These are phyloP conservation scores for Sarcophaga carnaria DNA, from an alignment of 2,888 invertebrate species.

Conservation along the genomic window DNA sequence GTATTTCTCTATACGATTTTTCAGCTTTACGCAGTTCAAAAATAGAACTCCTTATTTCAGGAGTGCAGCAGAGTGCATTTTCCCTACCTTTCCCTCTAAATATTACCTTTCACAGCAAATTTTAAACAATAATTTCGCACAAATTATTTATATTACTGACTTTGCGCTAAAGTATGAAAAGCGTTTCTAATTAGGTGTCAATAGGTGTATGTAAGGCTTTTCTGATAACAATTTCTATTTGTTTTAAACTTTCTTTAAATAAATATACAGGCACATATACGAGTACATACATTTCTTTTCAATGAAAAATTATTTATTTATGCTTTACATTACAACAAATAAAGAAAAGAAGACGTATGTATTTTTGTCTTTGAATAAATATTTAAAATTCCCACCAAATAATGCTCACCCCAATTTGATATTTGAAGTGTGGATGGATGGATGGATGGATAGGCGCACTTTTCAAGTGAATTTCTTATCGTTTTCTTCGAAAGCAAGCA, in stretches of 20 bases:
- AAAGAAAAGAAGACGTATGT: neutral
- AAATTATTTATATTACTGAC: too few species aligned
- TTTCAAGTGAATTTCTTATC: slow-evolving; percentile 29
- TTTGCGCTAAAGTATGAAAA: too few species aligned
- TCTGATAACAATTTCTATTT: slow-evolving; percentile 24
- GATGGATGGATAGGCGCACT: slow-evolving; percentile 6
- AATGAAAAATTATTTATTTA: slow-evolving; percentile 5
- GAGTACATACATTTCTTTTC: neutral
- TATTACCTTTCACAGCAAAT: too few species aligned
- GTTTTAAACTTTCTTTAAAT: neutral
- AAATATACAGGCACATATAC: neutral
- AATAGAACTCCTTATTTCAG: too few species aligned
- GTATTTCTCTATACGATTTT: too few species aligned
- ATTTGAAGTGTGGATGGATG: neutral
- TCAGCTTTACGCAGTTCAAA: too few species aligned
- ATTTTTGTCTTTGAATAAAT: slow-evolving; percentile 5
- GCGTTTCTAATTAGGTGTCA: too few species aligned
- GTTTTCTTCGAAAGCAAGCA: slow-evolving; percentile 19
- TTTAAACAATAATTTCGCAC: too few species aligned
- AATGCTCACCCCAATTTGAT: neutral
- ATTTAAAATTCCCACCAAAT: slow-evolving; percentile 54
- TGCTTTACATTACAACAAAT: slow-evolving; percentile 17
- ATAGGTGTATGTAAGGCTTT: neutral
- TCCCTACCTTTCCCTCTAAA: too few species aligned
- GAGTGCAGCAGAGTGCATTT: too few species aligned